A percentile compares a stretch with the other conserved stretches of the same genome.
phyloP scores from a whole-genome alignment of 2,888 invertebrate species.

The Gandaritis pyraliata region DNA sequence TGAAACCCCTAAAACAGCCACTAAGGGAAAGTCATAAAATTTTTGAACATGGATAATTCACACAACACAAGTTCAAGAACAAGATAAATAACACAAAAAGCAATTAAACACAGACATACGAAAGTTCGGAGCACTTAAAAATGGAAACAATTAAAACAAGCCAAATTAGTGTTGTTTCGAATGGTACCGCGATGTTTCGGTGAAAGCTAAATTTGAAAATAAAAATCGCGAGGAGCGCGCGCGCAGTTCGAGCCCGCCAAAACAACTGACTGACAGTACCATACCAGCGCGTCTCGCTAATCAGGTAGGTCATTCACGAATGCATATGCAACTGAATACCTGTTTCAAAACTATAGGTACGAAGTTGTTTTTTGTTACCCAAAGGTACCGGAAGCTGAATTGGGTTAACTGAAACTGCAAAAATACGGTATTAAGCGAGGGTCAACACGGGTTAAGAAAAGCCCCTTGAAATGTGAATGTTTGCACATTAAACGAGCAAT shows the following conservation, averaged over 20 bases:
- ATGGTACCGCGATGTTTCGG: slow-evolving; percentile 39
- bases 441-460: slow-evolving; percentile 23
- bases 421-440: slow-evolving; percentile 21
- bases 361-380: slow-evolving; percentile 10
- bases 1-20: not conserved
- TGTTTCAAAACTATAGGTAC: slow-evolving; percentile 3
- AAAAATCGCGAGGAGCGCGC: slow-evolving; percentile 58
- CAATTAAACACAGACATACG: slow-evolving; percentile 32
- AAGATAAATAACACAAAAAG: slow-evolving; percentile 32
- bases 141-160: slow-evolving; percentile 39
- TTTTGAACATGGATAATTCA: slow-evolving; percentile 17
- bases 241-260: slow-evolving; percentile 67
- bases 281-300: slow-evolving; percentile 70
- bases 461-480: slow-evolving; percentile 47
- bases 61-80: slow-evolving; percentile 20
- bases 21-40: not conserved
- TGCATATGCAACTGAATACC: slow-evolving; percentile 40
- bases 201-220: slow-evolving; percentile 48
- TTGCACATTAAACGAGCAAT: slow-evolving; percentile 38
- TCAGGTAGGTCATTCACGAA: slow-evolving; percentile 67
- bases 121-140: slow-evolving; percentile 43
- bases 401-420: slow-evolving; percentile 23
- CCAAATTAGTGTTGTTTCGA: slow-evolving; percentile 42
- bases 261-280: slow-evolving; percentile 80
- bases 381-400: slow-evolving; percentile 23